These are phyloP conservation scores for Beris chalybata DNA, from an alignment of 2,888 invertebrate genomes.

Conservation along the genomic window DNA sequence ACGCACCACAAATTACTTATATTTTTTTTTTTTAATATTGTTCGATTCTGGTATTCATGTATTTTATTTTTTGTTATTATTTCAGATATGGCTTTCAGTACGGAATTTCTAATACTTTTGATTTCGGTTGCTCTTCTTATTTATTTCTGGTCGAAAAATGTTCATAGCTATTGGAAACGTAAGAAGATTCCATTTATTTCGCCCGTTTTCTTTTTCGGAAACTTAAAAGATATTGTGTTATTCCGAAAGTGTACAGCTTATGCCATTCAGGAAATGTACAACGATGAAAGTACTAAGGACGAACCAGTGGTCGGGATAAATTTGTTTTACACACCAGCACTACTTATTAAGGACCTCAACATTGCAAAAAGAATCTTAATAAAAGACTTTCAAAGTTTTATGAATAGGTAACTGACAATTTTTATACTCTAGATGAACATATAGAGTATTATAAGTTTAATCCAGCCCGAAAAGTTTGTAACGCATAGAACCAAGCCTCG, in stretches of 20 bases:
- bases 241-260: constrained; percentile 47
- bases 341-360: constrained; percentile 57
- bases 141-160: no score
- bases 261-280: constrained; percentile 52
- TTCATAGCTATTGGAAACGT: constrained; percentile 49
- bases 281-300: constrained; percentile 44
- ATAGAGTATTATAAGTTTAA: no score
- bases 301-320: constrained; percentile 52
- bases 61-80: no score
- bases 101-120: no score
- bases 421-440: no score
- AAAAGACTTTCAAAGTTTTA: constrained; percentile 57
- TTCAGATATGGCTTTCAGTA: no score
- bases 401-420: constrained; percentile 46
- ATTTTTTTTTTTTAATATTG: no score
- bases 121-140: no score
- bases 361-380: constrained; percentile 56
- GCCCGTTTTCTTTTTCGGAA: constrained; percentile 56
- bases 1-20: no score
- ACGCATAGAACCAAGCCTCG: no score
- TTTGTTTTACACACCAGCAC: constrained; percentile 55
- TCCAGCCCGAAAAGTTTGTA: no score
- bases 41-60: no score
- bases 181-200: constrained; percentile 51
- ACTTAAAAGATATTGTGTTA: constrained; percentile 49